These are phyloP conservation scores for Pseudonaja textilis DNA, from an alignment of 2,113 vertebrate genomes.

Conservation along the genomic window DNA sequence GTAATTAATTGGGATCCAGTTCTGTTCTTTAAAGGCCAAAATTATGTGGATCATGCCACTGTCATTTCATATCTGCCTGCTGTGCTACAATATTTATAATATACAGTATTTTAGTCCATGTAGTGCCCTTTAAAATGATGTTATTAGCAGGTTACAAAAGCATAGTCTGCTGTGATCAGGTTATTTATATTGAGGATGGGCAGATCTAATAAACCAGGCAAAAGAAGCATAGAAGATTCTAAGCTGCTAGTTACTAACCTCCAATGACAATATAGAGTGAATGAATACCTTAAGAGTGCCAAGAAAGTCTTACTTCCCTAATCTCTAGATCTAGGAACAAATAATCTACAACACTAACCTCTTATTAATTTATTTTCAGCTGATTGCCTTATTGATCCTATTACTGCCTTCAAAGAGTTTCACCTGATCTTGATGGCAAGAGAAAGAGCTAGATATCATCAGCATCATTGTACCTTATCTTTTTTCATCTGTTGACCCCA, in stretches of 20 bases:
- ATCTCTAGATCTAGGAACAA: neutral
- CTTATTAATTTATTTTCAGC: neutral
- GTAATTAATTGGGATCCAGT: neutral
- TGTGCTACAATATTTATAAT: neutral
- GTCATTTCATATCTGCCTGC: neutral
- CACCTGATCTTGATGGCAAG: neutral
- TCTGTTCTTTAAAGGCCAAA: neutral
- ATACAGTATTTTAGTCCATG: neutral
- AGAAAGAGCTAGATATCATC: neutral
- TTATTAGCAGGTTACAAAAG: neutral
- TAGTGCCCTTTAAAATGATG: neutral
- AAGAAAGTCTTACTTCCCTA: neutral
- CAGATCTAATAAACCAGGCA: neutral
- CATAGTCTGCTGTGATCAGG: neutral
- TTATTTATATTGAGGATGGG: neutral
- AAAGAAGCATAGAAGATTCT: neutral
- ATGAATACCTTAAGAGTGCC: neutral
- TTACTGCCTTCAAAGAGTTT: neutral
- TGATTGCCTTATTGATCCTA: neutral
- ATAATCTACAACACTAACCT: neutral
- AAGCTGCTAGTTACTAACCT: neutral
- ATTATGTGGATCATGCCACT: neutral
- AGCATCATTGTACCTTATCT: neutral
- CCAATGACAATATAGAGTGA: neutral
- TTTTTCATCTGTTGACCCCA: neutral